Percentiles rank a stretch among this genome's conserved stretches.
phyloP scores from a whole-genome alignment of 2,797 vertebrate genomes.

The Lycodopsis pacificus region DNA sequence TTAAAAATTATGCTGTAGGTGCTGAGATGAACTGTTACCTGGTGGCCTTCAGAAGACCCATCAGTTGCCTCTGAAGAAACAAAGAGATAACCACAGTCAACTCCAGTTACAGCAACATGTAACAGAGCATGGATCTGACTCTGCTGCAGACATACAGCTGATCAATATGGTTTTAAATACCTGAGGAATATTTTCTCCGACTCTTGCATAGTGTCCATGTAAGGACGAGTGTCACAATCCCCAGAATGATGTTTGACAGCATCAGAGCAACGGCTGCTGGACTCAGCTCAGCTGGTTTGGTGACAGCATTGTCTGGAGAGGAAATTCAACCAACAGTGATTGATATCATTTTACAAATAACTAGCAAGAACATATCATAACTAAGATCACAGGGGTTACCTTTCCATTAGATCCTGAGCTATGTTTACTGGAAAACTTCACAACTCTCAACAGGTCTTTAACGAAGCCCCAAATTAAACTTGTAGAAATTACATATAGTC shows the following conservation, averaged over 20 bases:
- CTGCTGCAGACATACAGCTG: not conserved
- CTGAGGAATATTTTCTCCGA: conserved; percentile 2
- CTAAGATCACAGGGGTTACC: too few relatives aligned
- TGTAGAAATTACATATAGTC: too few relatives aligned
- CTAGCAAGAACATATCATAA: too few relatives aligned
- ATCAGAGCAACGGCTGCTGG: not conserved
- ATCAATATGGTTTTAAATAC: conserved; percentile 11
- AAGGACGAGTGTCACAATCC: conserved; percentile 15
- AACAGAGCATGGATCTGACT: not conserved
- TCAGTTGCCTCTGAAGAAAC: not conserved
- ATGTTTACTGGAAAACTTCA: too few relatives aligned
- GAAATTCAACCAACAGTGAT: not conserved
- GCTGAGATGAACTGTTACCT: conserved; percentile 16
- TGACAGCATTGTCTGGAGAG: not conserved
- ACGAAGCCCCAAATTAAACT: too few relatives aligned
- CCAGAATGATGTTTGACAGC: conserved; percentile 41
- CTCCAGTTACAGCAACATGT: not conserved
- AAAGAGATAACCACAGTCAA: rapidly evolving
- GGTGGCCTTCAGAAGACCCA: not conserved
- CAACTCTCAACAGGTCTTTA: too few relatives aligned
- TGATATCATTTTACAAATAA: not conserved
- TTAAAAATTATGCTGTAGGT: not conserved
- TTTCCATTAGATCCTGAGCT: too few relatives aligned
- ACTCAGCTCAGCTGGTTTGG: rapidly evolving
- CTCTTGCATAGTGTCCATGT: conserved; percentile 16